Base-by-base conservation (phyloP, 2,797 vertebrate genomes). In the Gymnothorax reevesii region DNA sequence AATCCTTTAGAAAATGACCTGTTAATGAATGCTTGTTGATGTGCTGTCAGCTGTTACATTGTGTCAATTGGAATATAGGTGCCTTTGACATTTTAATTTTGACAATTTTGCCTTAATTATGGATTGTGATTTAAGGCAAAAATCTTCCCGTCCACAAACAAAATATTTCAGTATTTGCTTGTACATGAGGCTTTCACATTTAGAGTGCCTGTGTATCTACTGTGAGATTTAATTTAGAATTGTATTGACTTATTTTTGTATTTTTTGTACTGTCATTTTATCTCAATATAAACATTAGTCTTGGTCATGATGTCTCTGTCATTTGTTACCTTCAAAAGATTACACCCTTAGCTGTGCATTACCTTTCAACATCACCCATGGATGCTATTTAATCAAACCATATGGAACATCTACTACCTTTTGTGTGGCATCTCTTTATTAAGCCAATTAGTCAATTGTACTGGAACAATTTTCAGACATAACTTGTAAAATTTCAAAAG, bases 221-320 rank as follows among this genome's bases (percentile, higher is more conserved):
- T 96, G 96, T 96, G 93, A 95, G 94, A 92, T 92, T 89, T 92
- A 80, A 92, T 91, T 91, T 92, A 93, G 90, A 90, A 93, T 93
- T 94, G 91, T 92, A 93, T 92, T 92, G 89, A 92, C 91, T 92
- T 96, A 95, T 95, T 96, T 96, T 95, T 96, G 92, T 96, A 96
- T 96, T 95, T 42, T 95, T 96, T 95, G 90, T 95, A 95, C 93
- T 94, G 91, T 89, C 88, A 89, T 93, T 94, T 93, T 88, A 92
- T 93, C 92, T 92, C 91, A 91, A 91, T 92, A 95, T 95, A 96
- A 97, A 95, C 88, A 90, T 91, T 91, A 90, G 89, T 88, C 91
- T 90, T 90, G 92, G 90, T 89, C 90, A 87, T 13, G 71, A 83
- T 86, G 87, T 91, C 88, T 27, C 25, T 54, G 66, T 90, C 86